These are phyloP conservation scores for Nemopilema nomurai DNA, from an alignment of 30 jellyfish, hydroid and myxozoan species.

Conservation along the genomic window DNA sequence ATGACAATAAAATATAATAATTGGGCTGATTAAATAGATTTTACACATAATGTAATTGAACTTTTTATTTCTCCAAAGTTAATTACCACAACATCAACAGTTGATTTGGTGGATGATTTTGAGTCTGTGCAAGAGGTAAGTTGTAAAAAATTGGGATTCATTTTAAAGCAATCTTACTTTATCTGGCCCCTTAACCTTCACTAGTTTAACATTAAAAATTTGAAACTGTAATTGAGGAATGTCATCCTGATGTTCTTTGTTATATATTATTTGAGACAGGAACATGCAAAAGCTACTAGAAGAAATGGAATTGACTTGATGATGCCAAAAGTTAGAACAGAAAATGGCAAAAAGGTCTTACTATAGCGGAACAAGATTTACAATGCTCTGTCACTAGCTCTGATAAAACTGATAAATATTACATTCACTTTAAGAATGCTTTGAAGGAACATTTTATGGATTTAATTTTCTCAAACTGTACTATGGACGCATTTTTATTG, in stretches of 20 bases:
- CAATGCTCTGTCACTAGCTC: neutral
- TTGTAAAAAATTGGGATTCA: neutral
- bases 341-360: neutral
- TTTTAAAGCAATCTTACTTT: neutral
- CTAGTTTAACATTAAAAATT: too few relatives aligned
- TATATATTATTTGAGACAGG: neutral
- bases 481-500: too few relatives aligned
- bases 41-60: neutral
- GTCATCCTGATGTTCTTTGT: too few relatives aligned
- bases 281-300: constrained; percentile 1
- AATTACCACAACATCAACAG: constrained; percentile 72
- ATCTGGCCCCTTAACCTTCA: too few relatives aligned
- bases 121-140: constrained; percentile 60
- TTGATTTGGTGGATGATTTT: constrained; percentile 67
- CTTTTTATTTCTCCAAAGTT: constrained; percentile 21
- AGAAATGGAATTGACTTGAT: neutral
- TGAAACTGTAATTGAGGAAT: too few relatives aligned
- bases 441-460: constrained; percentile 14
- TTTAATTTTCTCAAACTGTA: too few relatives aligned
- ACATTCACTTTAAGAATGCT: constrained; percentile 1
- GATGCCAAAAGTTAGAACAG: neutral
- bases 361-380: neutral
- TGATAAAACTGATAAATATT: constrained; percentile 17
- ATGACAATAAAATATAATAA: too few relatives aligned
- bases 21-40: too few relatives aligned